Evolutionary conservation across 2,797 vertebrate species (phyloP), one percentile per base, ranked within the genome.

Genomic region (Crenichthys baileyi): DNA sequence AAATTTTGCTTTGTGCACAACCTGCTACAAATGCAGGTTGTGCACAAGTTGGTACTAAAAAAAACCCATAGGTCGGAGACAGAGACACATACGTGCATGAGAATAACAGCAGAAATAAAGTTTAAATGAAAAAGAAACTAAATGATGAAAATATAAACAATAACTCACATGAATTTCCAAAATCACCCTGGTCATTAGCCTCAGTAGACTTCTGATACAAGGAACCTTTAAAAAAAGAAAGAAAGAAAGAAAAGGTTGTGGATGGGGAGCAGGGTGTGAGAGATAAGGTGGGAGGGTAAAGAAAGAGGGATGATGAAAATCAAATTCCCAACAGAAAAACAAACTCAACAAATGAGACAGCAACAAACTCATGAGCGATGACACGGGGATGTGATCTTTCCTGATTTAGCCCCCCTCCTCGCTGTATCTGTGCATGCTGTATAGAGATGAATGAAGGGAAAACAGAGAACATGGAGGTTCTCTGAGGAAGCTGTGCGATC

Each of bases 161-260:
- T 75, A 95, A 99, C 98, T 99, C 98, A 99, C 98, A 99, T 98
- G 97, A 95, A 96, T 97, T 97, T 96, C 96, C 98, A 95, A 98
- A 97, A 97, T 97, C 97, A 97, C 95, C 97, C 96, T 96, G 96
- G 93, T 95, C 97, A 97, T 97, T 98, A 94, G 97, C 96, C 94
- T 98, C 98, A 93, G 97, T 97, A 95, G 98, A 97, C 97, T 97
- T 98, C 95, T 98, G 97, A 97, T 97, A 98, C 95, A 98, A 97
- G 95, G 98, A 98, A 98, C 98, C 98, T 99, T 98, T 88, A 96
- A 95, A 82, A 89, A 80, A 88, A 83, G n/a, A n/a, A 31, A 31
- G 31, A 83, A 72, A 80, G 74, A 94, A 93, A 90, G 96, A 71
- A 90, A 65, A 80, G 76, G 77, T 78, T 75, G 63, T 61, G 90